A percentile compares a stretch with the other conserved stretches of the same genome.
phyloP scores from a whole-genome alignment of 1,140 invertebrate genomes.

The Tigriopus japonicus region DNA sequence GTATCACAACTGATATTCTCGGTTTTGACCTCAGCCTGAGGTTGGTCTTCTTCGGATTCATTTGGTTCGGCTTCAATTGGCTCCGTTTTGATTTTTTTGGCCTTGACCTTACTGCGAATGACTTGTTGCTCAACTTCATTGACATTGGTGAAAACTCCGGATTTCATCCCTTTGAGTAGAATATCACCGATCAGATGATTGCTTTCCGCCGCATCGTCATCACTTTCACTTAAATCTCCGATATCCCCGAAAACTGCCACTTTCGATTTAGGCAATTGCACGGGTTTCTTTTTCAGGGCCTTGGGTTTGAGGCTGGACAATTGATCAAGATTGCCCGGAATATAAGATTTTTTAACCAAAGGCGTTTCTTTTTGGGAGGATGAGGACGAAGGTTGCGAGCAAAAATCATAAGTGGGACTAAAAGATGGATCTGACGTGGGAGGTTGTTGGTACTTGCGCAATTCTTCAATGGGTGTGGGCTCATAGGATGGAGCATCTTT shows the following conservation, averaged over 20 bases:
- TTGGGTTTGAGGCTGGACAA: no score
- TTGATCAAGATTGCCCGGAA: no score
- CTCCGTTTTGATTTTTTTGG: background rate
- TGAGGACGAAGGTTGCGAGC: no score
- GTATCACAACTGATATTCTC: background rate
- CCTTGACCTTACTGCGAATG: background rate
- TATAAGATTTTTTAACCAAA: no score
- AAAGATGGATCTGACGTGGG: no score
- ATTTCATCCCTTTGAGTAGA: slow-evolving; percentile 3
- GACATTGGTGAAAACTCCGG: background rate
- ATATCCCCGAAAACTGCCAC: background rate
- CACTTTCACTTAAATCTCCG: background rate
- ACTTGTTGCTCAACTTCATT: background rate
- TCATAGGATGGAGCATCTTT: no score
- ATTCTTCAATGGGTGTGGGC: no score
- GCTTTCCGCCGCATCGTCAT: background rate
- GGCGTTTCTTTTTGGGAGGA: no score
- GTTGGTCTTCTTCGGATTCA: background rate
- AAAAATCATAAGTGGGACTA: no score
- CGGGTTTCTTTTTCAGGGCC: no score
- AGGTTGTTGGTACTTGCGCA: no score
- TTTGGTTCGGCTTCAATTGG: background rate
- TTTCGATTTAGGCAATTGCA: no score
- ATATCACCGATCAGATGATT: background rate
- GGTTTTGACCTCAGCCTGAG: background rate